A percentile compares a stretch with the other conserved stretches of the same genome.
These are phyloP conservation scores for Mesoligia furuncula DNA, from an alignment of 2,888 invertebrate genomes.

Conservation along the genomic window DNA sequence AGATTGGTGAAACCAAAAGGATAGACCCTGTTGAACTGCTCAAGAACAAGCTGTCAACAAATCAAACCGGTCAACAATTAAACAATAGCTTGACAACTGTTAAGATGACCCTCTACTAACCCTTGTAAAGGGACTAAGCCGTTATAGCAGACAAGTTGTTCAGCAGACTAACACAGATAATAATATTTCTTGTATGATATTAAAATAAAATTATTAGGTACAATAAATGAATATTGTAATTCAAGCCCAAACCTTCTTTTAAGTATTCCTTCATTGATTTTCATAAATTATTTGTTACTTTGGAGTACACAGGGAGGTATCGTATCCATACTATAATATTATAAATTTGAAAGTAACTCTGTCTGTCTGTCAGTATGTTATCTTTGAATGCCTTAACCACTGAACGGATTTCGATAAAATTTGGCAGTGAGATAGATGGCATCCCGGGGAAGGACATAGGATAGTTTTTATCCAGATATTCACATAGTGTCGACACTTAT, in stretches of 20 bases:
- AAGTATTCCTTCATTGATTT: not conserved
- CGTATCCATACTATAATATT: not conserved
- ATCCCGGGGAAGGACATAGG: too few species aligned
- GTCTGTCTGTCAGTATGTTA: too few species aligned
- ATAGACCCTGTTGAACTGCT: not conserved
- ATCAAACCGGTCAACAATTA: not conserved
- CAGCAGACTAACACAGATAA: not conserved
- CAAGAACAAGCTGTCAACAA: slow-evolving; percentile 12
- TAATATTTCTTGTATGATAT: not conserved
- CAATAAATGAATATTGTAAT: not conserved
- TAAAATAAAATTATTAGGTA: not conserved
- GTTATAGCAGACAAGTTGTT: slow-evolving; percentile 1
- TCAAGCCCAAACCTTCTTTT: not conserved
- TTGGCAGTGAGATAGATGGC: too few species aligned
- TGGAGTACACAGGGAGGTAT: not conserved
- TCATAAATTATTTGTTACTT: not conserved
- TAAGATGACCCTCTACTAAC: slow-evolving; percentile 5
- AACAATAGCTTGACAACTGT: slow-evolving; percentile 13
- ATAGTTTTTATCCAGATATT: too few species aligned
- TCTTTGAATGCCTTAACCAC: too few species aligned
- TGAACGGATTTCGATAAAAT: too few species aligned
- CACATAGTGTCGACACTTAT: too few species aligned
- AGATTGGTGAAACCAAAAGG: not conserved
- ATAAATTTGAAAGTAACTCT: too few species aligned
- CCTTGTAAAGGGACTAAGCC: not conserved